A percentile compares a stretch with the other conserved stretches of the same genome.
Evolutionary conservation across 2,113 vertebrate species (phyloP).

Genomic region (Bettongia penicillata): DNA sequence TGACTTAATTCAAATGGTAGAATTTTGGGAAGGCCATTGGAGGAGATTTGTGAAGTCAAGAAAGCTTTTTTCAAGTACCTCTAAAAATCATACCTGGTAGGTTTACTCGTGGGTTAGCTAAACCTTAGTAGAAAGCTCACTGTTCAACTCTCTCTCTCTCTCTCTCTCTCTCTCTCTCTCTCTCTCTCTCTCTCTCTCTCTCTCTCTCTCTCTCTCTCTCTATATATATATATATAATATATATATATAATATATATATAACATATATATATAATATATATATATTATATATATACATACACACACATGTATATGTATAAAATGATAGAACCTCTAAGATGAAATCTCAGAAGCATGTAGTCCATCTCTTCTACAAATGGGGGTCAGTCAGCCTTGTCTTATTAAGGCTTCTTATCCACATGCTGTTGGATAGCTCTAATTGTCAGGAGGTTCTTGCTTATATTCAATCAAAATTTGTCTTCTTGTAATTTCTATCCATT

Average conservation of each 20-base stretch:
- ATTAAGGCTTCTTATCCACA: not conserved
- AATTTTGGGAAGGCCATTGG: not conserved
- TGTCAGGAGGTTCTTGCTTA: not conserved
- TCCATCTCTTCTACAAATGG: not conserved
- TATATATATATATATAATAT: too few relatives aligned
- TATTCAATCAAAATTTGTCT: not conserved
- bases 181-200: too few relatives aligned
- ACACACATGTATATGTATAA: not conserved
- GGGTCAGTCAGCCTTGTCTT: not conserved
- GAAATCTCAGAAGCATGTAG: not conserved
- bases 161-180: too few relatives aligned
- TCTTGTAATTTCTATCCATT: not conserved
- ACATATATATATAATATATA: too few relatives aligned
- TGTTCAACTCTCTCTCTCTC: too few relatives aligned
- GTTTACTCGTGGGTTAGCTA: not conserved
- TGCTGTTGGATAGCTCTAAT: not conserved
- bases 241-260: too few relatives aligned
- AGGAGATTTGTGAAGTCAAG: not conserved
- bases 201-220: too few relatives aligned
- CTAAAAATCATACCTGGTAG: not conserved
- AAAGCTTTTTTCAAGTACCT: not conserved
- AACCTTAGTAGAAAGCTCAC: not conserved
- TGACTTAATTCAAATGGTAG: not conserved
- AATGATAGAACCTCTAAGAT: not conserved
- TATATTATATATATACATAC: too few relatives aligned